phyloP scores from a whole-genome alignment of 2,113 vertebrate genomes.

The Oplegnathus fasciatus region DNA sequence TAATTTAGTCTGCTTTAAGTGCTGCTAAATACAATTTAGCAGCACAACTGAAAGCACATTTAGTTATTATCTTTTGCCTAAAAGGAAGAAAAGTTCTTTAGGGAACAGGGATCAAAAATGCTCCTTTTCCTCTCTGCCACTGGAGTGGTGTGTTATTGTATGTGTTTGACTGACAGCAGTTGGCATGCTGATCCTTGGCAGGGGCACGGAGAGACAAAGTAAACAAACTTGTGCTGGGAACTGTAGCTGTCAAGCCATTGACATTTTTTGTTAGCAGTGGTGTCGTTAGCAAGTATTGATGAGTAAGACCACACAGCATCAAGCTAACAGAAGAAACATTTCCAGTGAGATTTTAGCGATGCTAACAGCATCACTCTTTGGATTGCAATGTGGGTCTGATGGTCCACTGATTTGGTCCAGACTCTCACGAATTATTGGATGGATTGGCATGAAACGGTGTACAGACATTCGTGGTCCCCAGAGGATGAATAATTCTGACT shows the following conservation, averaged over 20 bases:
- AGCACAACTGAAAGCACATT: neutral
- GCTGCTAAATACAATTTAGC: neutral
- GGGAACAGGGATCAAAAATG: neutral
- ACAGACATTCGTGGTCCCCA: neutral
- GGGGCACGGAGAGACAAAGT: neutral
- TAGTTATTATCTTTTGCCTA: neutral
- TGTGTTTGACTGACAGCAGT: constrained; percentile 14
- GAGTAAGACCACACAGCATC: neutral
- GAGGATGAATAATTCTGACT: neutral
- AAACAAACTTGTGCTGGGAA: constrained; percentile 12
- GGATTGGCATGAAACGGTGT: neutral
- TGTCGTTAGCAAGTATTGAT: neutral
- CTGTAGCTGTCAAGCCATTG: neutral
- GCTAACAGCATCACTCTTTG: neutral
- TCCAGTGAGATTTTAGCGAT: neutral
- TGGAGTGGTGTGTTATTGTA: neutral
- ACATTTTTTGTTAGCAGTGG: neutral
- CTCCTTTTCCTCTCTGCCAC: neutral
- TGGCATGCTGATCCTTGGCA: neutral
- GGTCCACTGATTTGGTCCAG: neutral
- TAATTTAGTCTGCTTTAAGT: neutral
- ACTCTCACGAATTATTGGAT: neutral
- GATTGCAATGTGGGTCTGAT: neutral
- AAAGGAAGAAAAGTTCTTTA: neutral
- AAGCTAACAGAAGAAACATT: neutral